Conservation (phyloP, 2,888 invertebrate species). For the Phaonia tiefii region DNA sequence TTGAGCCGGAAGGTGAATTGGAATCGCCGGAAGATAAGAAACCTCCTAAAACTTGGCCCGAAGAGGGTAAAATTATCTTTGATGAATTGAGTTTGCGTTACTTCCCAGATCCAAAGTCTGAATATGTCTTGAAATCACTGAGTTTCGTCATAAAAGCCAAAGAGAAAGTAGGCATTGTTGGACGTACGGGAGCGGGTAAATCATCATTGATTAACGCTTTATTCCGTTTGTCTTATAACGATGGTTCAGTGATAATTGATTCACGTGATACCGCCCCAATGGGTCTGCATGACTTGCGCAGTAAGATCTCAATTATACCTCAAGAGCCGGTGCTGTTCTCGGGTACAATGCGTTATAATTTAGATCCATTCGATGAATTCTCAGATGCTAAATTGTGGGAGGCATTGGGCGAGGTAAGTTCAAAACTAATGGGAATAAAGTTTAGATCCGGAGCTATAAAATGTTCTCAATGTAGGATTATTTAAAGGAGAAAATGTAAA, state of each 20-base stretch:
- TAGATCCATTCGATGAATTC: slow-evolving; percentile 93
- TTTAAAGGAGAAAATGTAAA: too few relatives aligned
- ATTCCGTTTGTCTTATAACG: slow-evolving; percentile 89
- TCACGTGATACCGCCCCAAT: slow-evolving; percentile 86
- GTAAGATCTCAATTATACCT: slow-evolving; percentile 91
- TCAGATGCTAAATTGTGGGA: slow-evolving; percentile 91
- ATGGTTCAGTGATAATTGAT: slow-evolving; percentile 92
- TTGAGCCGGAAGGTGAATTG: slow-evolving; percentile 82
- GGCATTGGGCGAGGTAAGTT: slow-evolving; percentile 89
- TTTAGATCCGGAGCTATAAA: too few relatives aligned
- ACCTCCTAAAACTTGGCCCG: slow-evolving; percentile 88
- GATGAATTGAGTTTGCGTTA: slow-evolving; percentile 87
- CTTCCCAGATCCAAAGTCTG: slow-evolving; percentile 83
- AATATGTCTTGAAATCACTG: slow-evolving; percentile 88
- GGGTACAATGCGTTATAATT: slow-evolving; percentile 92
- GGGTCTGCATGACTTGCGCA: slow-evolving; percentile 88
- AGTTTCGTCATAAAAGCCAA: slow-evolving; percentile 83
- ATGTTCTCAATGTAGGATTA: too few relatives aligned
- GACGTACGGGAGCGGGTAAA: slow-evolving; percentile 88
- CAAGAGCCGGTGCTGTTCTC: slow-evolving; percentile 93
- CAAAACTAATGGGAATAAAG: too few relatives aligned
- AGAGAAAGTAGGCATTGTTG: slow-evolving; percentile 87
- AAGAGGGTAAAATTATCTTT: slow-evolving; percentile 86
- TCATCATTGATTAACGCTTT: slow-evolving; percentile 86
- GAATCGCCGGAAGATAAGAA: slow-evolving; percentile 84